Conservation (phyloP, 2,888 invertebrate genomes). For the Lithophane semibrunnea region DNA sequence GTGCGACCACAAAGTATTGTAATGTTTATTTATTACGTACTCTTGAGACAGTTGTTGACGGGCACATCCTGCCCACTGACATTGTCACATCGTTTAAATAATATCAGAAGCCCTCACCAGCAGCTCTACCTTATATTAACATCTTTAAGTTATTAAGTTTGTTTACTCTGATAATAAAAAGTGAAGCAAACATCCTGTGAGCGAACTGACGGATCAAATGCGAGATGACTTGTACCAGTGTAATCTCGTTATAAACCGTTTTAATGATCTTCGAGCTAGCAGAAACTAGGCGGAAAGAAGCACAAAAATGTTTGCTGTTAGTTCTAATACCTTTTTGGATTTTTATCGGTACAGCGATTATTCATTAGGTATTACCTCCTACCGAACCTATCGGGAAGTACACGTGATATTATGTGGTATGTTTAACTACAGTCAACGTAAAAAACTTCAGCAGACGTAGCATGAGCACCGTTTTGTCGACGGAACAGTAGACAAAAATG, state of each 20-base stretch:
- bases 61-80: slow-evolving; percentile 74
- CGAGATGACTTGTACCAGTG: slow-evolving; percentile 21
- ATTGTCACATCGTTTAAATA: slow-evolving; percentile 64
- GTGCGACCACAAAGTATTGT: slow-evolving; percentile 70
- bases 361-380: not conserved
- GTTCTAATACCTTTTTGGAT: too few relatives aligned
- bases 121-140: slow-evolving; percentile 51
- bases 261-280: too few relatives aligned
- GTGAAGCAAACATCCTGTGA: slow-evolving; percentile 63
- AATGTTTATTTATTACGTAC: slow-evolving; percentile 79
- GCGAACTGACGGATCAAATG: slow-evolving; percentile 44
- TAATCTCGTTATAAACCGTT: slow-evolving; percentile 25
- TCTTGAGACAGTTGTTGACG: slow-evolving; percentile 72
- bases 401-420: not conserved
- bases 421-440: too few relatives aligned
- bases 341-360: too few relatives aligned
- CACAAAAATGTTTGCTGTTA: too few relatives aligned
- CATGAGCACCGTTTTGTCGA: too few relatives aligned
- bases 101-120: slow-evolving; percentile 55
- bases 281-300: too few relatives aligned
- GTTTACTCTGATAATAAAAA: slow-evolving; percentile 59
- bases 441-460: too few relatives aligned
- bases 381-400: not conserved
- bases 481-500: too few relatives aligned
- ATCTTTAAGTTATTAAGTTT: slow-evolving; percentile 57